Conservation (phyloP, 2,797 vertebrate species). For the Spheniscus humboldti region DNA sequence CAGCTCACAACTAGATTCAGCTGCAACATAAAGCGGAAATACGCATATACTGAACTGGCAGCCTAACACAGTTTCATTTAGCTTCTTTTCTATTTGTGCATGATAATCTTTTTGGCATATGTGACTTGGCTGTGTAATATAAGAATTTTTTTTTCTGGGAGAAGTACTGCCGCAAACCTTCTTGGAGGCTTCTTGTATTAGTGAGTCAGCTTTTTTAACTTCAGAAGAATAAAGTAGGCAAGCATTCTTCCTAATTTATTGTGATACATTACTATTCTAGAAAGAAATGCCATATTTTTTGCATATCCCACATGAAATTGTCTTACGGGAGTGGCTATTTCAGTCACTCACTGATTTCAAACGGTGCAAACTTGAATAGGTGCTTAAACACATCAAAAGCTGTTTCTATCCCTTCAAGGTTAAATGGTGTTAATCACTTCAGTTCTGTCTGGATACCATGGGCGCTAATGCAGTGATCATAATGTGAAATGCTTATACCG, state of each 20-base stretch:
- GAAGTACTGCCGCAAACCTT: not conserved
- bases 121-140: not conserved
- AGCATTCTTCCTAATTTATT: not conserved
- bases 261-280: not conserved
- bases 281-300: not conserved
- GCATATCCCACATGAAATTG: not conserved
- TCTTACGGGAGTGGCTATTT: not conserved
- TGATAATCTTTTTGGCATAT: not conserved
- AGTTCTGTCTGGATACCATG: not conserved
- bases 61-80: not conserved
- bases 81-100: not conserved
- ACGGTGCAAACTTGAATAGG: not conserved
- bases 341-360: not conserved
- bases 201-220: not conserved
- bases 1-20: not conserved
- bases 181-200: not conserved
- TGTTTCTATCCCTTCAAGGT: not conserved
- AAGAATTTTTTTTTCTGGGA: not conserved
- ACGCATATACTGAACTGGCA: not conserved
- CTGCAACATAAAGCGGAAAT: not conserved
- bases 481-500: not conserved
- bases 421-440: not conserved
- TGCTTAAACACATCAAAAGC: not conserved
- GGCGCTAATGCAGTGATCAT: not conserved
- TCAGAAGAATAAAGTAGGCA: not conserved